A percentile compares a stretch with the other conserved stretches of the same genome.
These are phyloP conservation scores for Thamnaconus septentrionalis DNA, from an alignment of 2,113 vertebrate genomes.

Conservation along the genomic window DNA sequence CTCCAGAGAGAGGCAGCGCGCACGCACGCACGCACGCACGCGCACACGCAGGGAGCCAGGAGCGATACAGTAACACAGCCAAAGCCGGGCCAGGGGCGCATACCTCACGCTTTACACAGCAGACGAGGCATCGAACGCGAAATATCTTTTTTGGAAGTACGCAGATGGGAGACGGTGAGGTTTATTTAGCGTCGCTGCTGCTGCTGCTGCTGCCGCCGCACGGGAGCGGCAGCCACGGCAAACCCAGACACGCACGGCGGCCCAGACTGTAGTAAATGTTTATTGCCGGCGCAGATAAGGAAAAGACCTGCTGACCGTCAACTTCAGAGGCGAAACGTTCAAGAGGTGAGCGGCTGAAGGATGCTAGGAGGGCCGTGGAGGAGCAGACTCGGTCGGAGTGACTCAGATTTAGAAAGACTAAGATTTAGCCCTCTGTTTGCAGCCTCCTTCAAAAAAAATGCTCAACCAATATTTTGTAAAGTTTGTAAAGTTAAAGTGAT, in stretches of 20 bases:
- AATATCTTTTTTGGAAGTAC: background rate
- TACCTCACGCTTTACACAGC: slow-evolving; percentile 8
- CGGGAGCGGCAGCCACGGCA: background rate
- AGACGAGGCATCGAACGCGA: slow-evolving; percentile 17
- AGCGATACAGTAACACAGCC: slow-evolving; percentile 2
- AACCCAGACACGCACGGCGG: background rate
- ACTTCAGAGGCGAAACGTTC: background rate
- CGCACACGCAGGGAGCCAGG: background rate
- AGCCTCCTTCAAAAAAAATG: too few relatives aligned
- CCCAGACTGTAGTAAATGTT: background rate
- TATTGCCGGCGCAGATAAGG: background rate
- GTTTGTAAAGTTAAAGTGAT: too few relatives aligned
- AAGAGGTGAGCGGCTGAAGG: background rate
- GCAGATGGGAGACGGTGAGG: too few relatives aligned
- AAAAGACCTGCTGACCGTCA: slow-evolving; percentile 12
- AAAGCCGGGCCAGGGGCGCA: slow-evolving; percentile 4
- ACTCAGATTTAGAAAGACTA: too few relatives aligned
- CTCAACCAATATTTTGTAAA: too few relatives aligned
- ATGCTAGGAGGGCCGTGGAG: too few relatives aligned
- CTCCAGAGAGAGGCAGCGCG: slow-evolving; percentile 7
- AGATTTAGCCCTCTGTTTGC: too few relatives aligned
- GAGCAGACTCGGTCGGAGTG: too few relatives aligned
- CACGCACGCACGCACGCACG: background rate
- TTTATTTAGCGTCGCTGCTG: too few relatives aligned
- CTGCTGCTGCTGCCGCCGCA: too few relatives aligned